Conservation (phyloP, 2,888 invertebrate species). For the Neoascia interrupta region DNA sequence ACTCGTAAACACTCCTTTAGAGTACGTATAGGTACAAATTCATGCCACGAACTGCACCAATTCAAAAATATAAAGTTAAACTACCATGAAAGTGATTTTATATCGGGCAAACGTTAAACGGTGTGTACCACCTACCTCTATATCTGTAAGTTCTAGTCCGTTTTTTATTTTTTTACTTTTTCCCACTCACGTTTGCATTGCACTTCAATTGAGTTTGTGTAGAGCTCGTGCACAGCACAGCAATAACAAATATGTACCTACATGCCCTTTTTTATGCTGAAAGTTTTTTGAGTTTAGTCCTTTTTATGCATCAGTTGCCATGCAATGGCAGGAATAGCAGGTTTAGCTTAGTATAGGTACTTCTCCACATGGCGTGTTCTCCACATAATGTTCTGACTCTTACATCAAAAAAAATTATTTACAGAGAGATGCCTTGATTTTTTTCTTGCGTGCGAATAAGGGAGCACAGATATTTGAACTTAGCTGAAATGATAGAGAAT, state of each 20-base stretch:
- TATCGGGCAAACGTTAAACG: slow-evolving; percentile 46
- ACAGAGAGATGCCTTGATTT: background rate
- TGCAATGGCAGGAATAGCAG: background rate
- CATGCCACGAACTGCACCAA: slow-evolving; percentile 27
- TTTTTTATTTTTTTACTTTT: background rate
- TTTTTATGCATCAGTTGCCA: background rate
- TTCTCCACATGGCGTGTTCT: background rate
- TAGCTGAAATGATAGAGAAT: too few species aligned
- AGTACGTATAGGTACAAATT: slow-evolving; percentile 1
- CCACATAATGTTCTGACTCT: background rate
- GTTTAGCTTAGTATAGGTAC: background rate
- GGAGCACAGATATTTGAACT: too few species aligned
- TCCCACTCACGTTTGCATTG: slow-evolving; percentile 10
- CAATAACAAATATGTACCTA: slow-evolving; percentile 38
- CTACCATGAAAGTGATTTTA: slow-evolving; percentile 49
- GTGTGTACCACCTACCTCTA: too few species aligned
- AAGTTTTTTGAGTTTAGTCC: slow-evolving; percentile 6
- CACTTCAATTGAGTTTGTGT: slow-evolving; percentile 30
- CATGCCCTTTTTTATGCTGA: slow-evolving; percentile 19
- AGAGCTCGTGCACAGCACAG: slow-evolving; percentile 23
- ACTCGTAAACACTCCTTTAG: background rate
- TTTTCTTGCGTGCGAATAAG: too few species aligned
- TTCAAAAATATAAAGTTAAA: slow-evolving; percentile 53
- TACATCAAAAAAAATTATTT: background rate
- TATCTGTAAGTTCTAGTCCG: slow-evolving; percentile 16